Evolutionary conservation across 2,797 vertebrate species (phyloP), one percentile per base, ranked within the genome.

Genomic region (Aldrovandia affinis): DNA sequence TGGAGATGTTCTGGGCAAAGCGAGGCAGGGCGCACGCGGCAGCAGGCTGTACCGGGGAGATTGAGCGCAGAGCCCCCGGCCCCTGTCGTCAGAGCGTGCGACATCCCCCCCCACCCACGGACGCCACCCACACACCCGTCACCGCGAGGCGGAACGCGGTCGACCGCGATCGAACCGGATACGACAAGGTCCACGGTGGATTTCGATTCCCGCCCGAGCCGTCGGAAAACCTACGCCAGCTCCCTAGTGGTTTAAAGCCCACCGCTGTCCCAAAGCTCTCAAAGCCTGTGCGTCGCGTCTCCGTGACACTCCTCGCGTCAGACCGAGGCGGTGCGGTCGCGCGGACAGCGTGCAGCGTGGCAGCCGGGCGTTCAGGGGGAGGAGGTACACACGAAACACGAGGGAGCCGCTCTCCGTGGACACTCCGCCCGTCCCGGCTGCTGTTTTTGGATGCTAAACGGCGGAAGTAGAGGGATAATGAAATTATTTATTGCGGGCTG

Each of bases 401-500:
- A 20, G 33, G 20, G 68, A 30, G 36, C 33, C 8, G 28, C 33
- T 70, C 33, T 70, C 65, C 42, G 14, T 47, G 8, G 73, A 77
- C 28, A n/a, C 7, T 1, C 2, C 2, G 7, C 73, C 42, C 20
- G 2, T n/a, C 42, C 9, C 1, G 73, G 8, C 73, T 12, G 9
- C 73, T 44, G 73, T 42, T 77, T 77, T 25, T 47, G 22, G 73
- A 77, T 47, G 3, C 22, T 2, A 10, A 77, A 77, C 39, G n/a
- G 42, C 22, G n/a, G n/a, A 44, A 47, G 39, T 77, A 77, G 25
- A 7, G 8, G 73, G 42, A 44, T 77, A 22, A 77, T 44, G 73
- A 77, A 77, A 47, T 77, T 47, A 77, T 77, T 77, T 77, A 77
- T 77, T 77, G 42, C 42, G 33, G n/a, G 73, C n/a, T 77, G 73